phyloP scores from a whole-genome alignment of 1,140 invertebrate species.

The Daktulosphaira vitifoliae region DNA sequence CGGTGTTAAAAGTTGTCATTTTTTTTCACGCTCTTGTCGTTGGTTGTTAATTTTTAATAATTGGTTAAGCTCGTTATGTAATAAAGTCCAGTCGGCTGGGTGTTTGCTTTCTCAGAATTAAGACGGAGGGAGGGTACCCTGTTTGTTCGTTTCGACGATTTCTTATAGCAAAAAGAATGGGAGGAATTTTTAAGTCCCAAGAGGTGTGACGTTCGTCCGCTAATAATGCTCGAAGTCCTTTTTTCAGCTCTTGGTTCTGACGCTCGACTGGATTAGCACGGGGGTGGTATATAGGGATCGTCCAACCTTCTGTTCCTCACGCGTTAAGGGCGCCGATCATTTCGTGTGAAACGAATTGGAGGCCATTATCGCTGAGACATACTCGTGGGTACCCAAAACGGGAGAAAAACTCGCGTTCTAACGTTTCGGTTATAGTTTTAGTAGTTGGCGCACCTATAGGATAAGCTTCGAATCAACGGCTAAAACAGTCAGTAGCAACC shows the following conservation, averaged over 20 bases:
- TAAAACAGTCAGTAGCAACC: not conserved
- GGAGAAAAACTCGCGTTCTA: constrained; percentile 1
- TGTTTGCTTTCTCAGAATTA: not conserved
- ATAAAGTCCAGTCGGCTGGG: not conserved
- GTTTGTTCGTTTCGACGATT: too few relatives aligned
- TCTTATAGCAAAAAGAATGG: too few relatives aligned
- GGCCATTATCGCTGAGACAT: not conserved
- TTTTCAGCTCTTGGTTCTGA: not conserved
- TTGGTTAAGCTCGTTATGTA: too few relatives aligned
- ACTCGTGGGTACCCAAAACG: not conserved
- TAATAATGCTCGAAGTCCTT: too few relatives aligned
- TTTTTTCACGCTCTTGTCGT: too few relatives aligned
- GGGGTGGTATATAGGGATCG: not conserved
- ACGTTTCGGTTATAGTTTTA: not conserved
- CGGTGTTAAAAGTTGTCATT: too few relatives aligned
- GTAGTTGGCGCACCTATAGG: not conserved
- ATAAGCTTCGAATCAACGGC: not conserved
- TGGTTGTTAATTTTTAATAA: too few relatives aligned
- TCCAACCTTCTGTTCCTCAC: not conserved
- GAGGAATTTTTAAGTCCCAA: too few relatives aligned
- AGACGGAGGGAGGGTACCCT: too few relatives aligned
- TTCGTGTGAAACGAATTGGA: not conserved
- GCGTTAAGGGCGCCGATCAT: not conserved
- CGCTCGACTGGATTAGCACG: not conserved
- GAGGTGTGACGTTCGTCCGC: too few relatives aligned